phyloP scores from a whole-genome alignment of 2,888 invertebrate species.

The Criorhina ranunculi region DNA sequence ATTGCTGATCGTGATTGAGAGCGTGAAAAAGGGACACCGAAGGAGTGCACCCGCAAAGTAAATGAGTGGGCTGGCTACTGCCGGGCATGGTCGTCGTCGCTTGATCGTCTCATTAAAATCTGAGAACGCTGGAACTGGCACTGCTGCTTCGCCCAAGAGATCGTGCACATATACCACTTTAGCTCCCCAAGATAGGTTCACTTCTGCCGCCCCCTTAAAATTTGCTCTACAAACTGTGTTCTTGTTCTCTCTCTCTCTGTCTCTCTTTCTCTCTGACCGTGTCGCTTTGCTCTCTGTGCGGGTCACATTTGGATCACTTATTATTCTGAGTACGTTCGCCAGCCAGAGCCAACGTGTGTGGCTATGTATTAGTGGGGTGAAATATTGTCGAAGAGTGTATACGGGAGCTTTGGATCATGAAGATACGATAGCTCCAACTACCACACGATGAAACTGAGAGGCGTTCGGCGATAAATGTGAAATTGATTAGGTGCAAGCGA shows the following conservation, averaged over 20 bases:
- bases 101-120: constrained; percentile 55
- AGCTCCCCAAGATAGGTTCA: constrained; percentile 33
- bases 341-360: constrained; percentile 52
- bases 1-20: constrained; percentile 62
- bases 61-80: constrained; percentile 63
- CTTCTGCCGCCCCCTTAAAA: constrained; percentile 9
- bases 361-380: constrained; percentile 69
- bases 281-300: constrained; percentile 58
- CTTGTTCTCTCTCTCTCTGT: constrained; percentile 11
- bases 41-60: constrained; percentile 70
- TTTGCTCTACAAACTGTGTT: not conserved
- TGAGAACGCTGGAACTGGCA: constrained; percentile 33
- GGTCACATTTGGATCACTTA: constrained; percentile 75
- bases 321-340: constrained; percentile 64
- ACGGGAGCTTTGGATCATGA: constrained; percentile 72
- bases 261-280: constrained; percentile 30
- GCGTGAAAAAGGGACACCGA: constrained; percentile 70
- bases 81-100: constrained; percentile 24
- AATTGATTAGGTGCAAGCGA: constrained; percentile 26
- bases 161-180: constrained; percentile 39
- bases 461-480: constrained; percentile 37
- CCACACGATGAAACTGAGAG: constrained; percentile 67
- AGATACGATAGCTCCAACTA: constrained; percentile 62
- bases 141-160: constrained; percentile 22
- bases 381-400: constrained; percentile 66